Evolutionary conservation across 2,113 vertebrate genomes (phyloP).

Genomic region (Planiliza haematocheilus): DNA sequence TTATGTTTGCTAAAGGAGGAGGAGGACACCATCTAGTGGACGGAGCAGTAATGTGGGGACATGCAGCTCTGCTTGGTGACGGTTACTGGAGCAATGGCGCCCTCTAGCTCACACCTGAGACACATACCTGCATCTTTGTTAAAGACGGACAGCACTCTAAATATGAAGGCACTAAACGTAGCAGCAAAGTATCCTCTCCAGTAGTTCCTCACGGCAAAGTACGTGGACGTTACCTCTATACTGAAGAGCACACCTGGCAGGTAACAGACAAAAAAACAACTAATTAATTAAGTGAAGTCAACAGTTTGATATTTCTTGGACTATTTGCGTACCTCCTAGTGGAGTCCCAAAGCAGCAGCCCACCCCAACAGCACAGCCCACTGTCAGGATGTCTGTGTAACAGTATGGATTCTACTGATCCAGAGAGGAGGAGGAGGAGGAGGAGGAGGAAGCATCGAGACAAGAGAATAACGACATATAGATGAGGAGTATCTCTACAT

Average conservation of each 20-base stretch:
- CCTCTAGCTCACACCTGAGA: conserved; percentile 25
- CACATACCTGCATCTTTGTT: conserved; percentile 94
- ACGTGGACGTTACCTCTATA: conserved; percentile 97
- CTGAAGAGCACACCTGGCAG: conserved; percentile 84
- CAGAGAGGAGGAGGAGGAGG: conserved; percentile 61
- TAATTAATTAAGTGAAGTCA: too few species aligned
- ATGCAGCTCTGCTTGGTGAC: neutral
- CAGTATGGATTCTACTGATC: conserved; percentile 96
- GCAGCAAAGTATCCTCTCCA: conserved; percentile 98
- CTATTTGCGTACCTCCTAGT: conserved; percentile 88
- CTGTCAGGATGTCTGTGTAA: conserved; percentile 95
- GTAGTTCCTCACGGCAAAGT: conserved; percentile 97
- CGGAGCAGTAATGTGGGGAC: neutral
- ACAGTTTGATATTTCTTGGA: too few species aligned
- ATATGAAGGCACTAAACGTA: conserved; percentile 98
- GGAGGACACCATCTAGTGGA: conserved; percentile 49
- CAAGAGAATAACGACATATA: neutral
- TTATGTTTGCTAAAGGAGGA: neutral
- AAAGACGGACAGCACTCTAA: conserved; percentile 94
- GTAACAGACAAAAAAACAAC: neutral
- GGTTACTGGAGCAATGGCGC: neutral
- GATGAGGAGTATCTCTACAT: neutral
- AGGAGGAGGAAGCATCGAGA: neutral
- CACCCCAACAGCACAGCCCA: conserved; percentile 96
- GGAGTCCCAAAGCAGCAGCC: conserved; percentile 98